Percentiles rank a stretch among this genome's conserved stretches.
These are phyloP conservation scores for Littorina saxatilis DNA, from an alignment of 1,140 invertebrate genomes.

Conservation along the genomic window DNA sequence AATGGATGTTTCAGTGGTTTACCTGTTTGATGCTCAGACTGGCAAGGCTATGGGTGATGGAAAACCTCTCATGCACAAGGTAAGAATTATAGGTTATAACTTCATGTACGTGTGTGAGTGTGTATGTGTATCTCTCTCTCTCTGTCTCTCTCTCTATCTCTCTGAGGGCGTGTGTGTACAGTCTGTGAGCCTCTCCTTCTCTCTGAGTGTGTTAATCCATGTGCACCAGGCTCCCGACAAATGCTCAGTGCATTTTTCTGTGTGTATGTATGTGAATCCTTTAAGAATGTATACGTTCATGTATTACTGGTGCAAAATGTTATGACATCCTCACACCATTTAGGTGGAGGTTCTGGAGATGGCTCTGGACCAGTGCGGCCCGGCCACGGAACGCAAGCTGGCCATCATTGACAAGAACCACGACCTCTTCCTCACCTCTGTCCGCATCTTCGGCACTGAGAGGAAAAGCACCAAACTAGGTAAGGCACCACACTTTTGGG, in stretches of 20 bases:
- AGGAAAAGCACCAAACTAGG: slow-evolving; percentile 85
- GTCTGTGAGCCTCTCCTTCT: no score
- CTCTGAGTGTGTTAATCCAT: no score
- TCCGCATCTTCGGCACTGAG: slow-evolving; percentile 80
- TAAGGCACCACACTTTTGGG: no score
- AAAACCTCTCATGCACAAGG: slow-evolving; percentile 79
- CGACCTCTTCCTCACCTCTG: slow-evolving; percentile 86
- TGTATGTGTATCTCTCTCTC: no score
- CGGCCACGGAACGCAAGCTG: slow-evolving; percentile 82
- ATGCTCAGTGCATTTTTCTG: background rate
- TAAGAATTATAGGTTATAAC: slow-evolving; percentile 51
- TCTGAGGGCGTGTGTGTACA: no score
- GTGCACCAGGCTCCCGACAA: no score
- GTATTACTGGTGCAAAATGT: no score
- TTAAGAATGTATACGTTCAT: no score
- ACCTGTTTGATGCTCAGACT: slow-evolving; percentile 89
- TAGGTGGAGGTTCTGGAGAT: slow-evolving; percentile 84
- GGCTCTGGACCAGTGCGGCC: slow-evolving; percentile 87
- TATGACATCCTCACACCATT: no score
- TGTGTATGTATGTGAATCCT: no score
- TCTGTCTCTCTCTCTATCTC: background rate
- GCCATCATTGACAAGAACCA: slow-evolving; percentile 89
- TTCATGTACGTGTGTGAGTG: no score
- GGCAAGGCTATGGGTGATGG: slow-evolving; percentile 84
- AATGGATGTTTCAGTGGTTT: slow-evolving; percentile 83